Percentiles rank a stretch among this genome's conserved stretches.
These are phyloP conservation scores for Cyprinodon brontotheroides DNA, from an alignment of 2,113 vertebrate species.

Conservation along the genomic window DNA sequence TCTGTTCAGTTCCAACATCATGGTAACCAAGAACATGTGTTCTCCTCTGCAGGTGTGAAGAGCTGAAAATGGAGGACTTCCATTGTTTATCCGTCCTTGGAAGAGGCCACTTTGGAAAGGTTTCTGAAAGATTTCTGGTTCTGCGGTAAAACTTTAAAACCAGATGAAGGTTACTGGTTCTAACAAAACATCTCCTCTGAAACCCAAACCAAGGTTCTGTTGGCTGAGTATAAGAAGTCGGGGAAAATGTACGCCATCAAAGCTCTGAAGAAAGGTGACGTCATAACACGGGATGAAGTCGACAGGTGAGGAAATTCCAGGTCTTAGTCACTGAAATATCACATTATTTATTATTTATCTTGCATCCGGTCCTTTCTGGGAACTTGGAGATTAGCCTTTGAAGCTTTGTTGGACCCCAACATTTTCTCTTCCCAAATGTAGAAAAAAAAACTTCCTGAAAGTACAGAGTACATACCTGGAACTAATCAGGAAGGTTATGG, in stretches of 20 bases:
- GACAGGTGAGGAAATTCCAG: constrained; percentile 80
- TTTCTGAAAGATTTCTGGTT: constrained; percentile 41
- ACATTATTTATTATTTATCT: too few relatives aligned
- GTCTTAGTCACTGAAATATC: too few relatives aligned
- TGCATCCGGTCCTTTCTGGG: too few relatives aligned
- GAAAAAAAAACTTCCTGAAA: too few relatives aligned
- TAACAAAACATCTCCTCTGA: neutral
- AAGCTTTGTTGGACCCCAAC: too few relatives aligned
- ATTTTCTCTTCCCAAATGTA: too few relatives aligned
- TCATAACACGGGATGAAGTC: constrained; percentile 90
- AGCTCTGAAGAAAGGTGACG: constrained; percentile 94
- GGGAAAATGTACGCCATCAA: constrained; percentile 92
- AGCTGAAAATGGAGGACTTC: constrained; percentile 86
- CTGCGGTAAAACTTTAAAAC: neutral
- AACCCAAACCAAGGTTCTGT: constrained; percentile 83
- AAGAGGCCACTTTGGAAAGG: constrained; percentile 97
- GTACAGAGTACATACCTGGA: too few relatives aligned
- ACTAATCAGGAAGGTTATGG: too few relatives aligned
- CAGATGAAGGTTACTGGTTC: neutral
- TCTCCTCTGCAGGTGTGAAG: constrained; percentile 13
- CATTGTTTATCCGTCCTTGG: constrained; percentile 88
- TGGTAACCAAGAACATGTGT: neutral
- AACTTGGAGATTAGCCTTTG: too few relatives aligned
- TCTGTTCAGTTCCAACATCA: too few relatives aligned
- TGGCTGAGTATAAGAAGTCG: constrained; percentile 86